Evolutionary conservation across 2,888 invertebrate genomes (phyloP).

Genomic region (Omphaloscelis lunosa): DNA sequence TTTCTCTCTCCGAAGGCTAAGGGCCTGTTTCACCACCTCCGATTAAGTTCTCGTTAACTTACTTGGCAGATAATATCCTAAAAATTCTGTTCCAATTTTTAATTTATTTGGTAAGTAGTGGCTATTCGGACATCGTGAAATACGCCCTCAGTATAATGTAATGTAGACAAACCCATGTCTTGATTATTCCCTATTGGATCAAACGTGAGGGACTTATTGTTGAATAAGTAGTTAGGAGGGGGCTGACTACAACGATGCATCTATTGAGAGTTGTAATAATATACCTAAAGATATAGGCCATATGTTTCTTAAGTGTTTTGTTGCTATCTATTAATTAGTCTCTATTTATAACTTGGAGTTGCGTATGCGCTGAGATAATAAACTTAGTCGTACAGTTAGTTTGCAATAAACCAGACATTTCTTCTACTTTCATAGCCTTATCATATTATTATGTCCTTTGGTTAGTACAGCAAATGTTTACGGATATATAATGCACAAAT

Average conservation of each 20-base stretch:
- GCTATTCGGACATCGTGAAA: too few relatives aligned
- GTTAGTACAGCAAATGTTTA: slow-evolving; percentile 19
- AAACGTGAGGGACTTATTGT: background rate
- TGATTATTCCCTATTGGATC: background rate
- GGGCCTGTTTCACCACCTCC: too few relatives aligned
- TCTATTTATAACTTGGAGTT: slow-evolving; percentile 35
- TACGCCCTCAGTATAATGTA: too few relatives aligned
- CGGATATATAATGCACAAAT: background rate
- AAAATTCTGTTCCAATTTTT: too few relatives aligned
- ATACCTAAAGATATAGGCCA: background rate
- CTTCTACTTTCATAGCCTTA: slow-evolving; percentile 28
- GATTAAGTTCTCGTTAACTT: too few relatives aligned
- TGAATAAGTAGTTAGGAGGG: background rate
- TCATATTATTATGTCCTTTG: slow-evolving; percentile 16
- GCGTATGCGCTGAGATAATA: slow-evolving; percentile 26
- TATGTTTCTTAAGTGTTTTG: background rate
- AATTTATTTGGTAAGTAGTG: too few relatives aligned
- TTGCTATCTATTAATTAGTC: slow-evolving; percentile 22
- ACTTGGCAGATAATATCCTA: too few relatives aligned
- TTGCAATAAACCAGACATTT: slow-evolving; percentile 27
- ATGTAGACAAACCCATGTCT: background rate
- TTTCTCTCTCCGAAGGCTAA: background rate
- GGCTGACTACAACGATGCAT: background rate
- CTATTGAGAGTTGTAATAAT: background rate
- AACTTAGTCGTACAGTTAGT: background rate